Evolutionary conservation across 2,113 vertebrate genomes (phyloP), one percentile per base, ranked within the genome.

Genomic region (Salvelinus alpinus): DNA sequence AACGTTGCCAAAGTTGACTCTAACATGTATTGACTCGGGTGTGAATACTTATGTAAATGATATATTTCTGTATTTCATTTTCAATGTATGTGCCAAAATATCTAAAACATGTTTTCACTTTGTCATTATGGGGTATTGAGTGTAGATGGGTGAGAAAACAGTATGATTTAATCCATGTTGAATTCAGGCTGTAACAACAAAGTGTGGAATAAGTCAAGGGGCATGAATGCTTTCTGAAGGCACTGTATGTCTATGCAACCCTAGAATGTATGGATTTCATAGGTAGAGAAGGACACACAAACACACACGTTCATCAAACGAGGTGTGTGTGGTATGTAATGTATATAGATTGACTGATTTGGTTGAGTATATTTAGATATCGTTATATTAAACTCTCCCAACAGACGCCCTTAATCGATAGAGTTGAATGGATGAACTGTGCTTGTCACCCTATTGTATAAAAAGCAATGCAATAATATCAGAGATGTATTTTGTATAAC

Each of bases 291-390:
- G 79, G 48, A 64, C 74, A 79, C 81, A 78, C 9, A 44, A 73
- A 80, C 82, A 84, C 79, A 80, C 80, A 80, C 66, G 64, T 71
- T 76, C 77, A 79, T 44, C 9, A 44, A 2, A 11, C 64, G 0
- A 86, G 80, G 57, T 24, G 59, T 78, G 80, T 78, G 38, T 90
- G 86, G 87, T 85, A 82, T 85, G 82, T 78, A 71, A 86, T 91
- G 89, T 92, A 89, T 84, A 88, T 91, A 88, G 74, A 66, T 80
- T 72, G 81, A 81, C 82, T 73, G 80, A 84, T 86, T 82, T 80
- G 76, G 82, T 73, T 51, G 70, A 65, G 78, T 82, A 75, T 86
- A 67, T 84, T 44, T 84, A 51, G 79, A 79, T 8, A 38, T 34
- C 8, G 31, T 13, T 31, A 6, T 64, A 14, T 64, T 25, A 44